Evolutionary conservation across 2,113 vertebrate genomes (phyloP).

Genomic region (Boulengeromyrus knoepffleri): DNA sequence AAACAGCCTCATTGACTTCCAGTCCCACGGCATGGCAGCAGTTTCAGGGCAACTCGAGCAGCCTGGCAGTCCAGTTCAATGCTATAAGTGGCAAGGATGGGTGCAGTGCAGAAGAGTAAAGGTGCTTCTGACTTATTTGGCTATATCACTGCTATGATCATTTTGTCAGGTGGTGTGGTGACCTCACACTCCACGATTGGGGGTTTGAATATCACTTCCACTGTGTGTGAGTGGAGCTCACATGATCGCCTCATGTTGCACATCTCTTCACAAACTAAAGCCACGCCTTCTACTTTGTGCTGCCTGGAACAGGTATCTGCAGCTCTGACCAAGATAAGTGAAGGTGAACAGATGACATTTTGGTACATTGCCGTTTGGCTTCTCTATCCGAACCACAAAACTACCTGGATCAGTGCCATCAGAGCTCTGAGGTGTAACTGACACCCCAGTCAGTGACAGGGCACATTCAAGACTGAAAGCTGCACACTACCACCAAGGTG

Average conservation of each 20-base stretch:
- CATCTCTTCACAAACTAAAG: neutral
- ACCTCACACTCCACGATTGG: neutral
- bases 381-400: neutral
- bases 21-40: neutral
- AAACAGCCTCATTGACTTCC: neutral
- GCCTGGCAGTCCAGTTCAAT: neutral
- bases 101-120: neutral
- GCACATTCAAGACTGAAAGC: neutral
- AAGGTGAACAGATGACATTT: neutral
- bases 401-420: neutral
- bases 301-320: neutral
- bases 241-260: neutral
- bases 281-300: neutral
- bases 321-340: neutral
- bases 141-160: neutral
- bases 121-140: neutral
- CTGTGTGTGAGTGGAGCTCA: neutral
- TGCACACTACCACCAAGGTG: neutral
- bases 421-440: neutral
- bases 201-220: neutral
- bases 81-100: neutral
- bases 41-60: neutral
- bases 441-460: neutral
- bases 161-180: neutral
- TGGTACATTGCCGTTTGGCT: neutral